Base-by-base conservation (phyloP, 2,888 invertebrate species). In the Trissoscelio sp. region DNA sequence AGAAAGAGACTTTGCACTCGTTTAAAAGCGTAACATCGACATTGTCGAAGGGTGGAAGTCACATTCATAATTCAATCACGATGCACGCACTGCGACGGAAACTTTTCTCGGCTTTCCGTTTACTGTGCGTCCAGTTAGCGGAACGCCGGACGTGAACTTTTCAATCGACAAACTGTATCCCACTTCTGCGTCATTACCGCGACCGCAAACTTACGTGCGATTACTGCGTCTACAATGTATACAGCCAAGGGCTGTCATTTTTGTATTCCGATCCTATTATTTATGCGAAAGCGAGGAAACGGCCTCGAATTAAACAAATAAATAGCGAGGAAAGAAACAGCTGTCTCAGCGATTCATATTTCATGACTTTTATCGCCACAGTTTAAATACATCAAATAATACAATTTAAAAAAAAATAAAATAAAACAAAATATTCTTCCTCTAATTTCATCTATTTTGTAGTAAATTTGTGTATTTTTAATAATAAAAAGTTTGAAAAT, bases 41-140 rank as follows among this genome's bases (percentile, higher is more conserved):
- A 31, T 1, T 31, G 9, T 37, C 37, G 37, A 37, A n/a, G n/a
- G 37, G 37, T 37, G 37, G 37, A 67, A 42, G 67, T 67, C 53
- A 24, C 67, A 67, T 67, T 42, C 20, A 53, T 67, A 34, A 53
- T 67, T 55, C 11, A 53, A 67, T 53, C 67, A 12, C 53, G 67
- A 37, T n/a, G 3, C 37, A 37, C 37, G n/a, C 18, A 64, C 44
- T n/a, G 31, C 48, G 34, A 22, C 18, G 46, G 18, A 22, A 66
- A 66, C 4, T 51, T 51, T 66, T 53, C 31, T 14, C 31, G 16
- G n/a, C 24, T 60, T 46, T 62, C 18, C 20, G 31, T 62, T 62
- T 9, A 18, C 18, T 1, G 28, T 16, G 62, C 14, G n/a, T 14
- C 44, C 44, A 46, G 46, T 31, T 46, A 46, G 28, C 28, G 28